phyloP scores from a whole-genome alignment of 2,888 invertebrate genomes.

The Parnassius smintheus region DNA sequence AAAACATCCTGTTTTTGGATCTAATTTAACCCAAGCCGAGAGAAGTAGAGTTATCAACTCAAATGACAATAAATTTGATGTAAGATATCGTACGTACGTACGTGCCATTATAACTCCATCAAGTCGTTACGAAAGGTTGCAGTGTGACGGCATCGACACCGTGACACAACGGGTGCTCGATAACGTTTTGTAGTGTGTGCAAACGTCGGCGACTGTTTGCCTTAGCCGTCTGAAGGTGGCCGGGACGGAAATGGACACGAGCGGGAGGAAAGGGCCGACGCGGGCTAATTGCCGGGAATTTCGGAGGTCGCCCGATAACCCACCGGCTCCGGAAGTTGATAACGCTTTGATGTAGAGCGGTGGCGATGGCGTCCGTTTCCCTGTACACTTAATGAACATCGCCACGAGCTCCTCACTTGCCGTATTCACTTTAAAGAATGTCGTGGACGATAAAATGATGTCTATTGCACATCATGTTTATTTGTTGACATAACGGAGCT shows the following conservation, averaged over 20 bases:
- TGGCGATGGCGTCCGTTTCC: conserved; percentile 63
- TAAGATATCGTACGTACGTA: conserved; percentile 8
- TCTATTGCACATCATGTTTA: not conserved
- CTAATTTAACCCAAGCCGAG: too few species aligned
- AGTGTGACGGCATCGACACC: conserved; percentile 9
- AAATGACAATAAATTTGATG: conserved; percentile 6
- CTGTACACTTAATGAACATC: conserved; percentile 35
- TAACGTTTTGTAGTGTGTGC: conserved; percentile 31
- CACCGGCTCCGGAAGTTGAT: conserved; percentile 74
- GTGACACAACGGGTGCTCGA: conserved; percentile 24
- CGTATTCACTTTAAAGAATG: conserved; percentile 1
- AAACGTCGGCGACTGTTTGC: conserved; percentile 36
- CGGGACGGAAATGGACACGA: conserved; percentile 49
- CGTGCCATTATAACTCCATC: conserved; percentile 17
- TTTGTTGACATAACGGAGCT: not conserved
- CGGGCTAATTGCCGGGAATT: conserved; percentile 72
- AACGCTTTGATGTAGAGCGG: conserved; percentile 72
- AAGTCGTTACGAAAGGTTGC: conserved; percentile 6
- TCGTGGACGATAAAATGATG: not conserved
- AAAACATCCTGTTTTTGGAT: too few species aligned
- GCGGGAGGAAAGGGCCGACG: conserved; percentile 54
- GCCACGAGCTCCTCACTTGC: not conserved
- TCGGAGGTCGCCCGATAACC: conserved; percentile 77
- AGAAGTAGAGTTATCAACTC: not conserved
- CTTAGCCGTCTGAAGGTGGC: conserved; percentile 38